These are phyloP conservation scores for Zaprionus vittiger DNA, from an alignment of 1,140 invertebrate genomes.

Conservation along the genomic window DNA sequence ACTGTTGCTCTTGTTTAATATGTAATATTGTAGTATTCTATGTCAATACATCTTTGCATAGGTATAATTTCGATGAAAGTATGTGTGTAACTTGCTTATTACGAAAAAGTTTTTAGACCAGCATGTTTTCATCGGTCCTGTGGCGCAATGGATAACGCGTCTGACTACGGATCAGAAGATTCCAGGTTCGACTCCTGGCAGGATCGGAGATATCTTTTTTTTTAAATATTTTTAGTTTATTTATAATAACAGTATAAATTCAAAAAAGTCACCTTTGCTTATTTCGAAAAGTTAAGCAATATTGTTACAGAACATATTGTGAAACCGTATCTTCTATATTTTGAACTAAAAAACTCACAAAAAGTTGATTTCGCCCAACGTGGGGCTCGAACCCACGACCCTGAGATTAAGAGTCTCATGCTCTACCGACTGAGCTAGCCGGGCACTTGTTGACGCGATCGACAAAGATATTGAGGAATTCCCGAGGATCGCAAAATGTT, in stretches of 20 bases:
- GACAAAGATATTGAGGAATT: not conserved
- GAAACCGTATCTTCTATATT: not conserved
- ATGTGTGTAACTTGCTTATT: not conserved
- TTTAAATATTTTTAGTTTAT: not conserved
- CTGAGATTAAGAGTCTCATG: slow-evolving; percentile 97
- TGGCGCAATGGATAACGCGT: slow-evolving; percentile 91
- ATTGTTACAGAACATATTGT: no score
- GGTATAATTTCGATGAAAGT: no score
- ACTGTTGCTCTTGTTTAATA: no score
- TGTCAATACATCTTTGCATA: no score
- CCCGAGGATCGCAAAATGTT: not conserved
- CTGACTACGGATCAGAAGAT: slow-evolving; percentile 90
- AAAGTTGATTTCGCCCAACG: slow-evolving; percentile 89
- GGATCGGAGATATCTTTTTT: slow-evolving; percentile 83
- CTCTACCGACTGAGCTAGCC: slow-evolving; percentile 96
- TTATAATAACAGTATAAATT: not conserved
- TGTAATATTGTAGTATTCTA: not conserved
- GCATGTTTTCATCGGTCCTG: slow-evolving; percentile 84
- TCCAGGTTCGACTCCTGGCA: slow-evolving; percentile 90
- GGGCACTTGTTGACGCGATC: slow-evolving; percentile 84
- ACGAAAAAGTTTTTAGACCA: not conserved
- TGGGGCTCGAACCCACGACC: slow-evolving; percentile 96
- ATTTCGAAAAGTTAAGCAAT: no score
- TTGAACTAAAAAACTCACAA: slow-evolving; percentile 12
- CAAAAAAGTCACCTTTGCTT: not conserved